Evolutionary conservation across 2,113 vertebrate genomes (phyloP).

Genomic region (Heloderma charlesbogerti): DNA sequence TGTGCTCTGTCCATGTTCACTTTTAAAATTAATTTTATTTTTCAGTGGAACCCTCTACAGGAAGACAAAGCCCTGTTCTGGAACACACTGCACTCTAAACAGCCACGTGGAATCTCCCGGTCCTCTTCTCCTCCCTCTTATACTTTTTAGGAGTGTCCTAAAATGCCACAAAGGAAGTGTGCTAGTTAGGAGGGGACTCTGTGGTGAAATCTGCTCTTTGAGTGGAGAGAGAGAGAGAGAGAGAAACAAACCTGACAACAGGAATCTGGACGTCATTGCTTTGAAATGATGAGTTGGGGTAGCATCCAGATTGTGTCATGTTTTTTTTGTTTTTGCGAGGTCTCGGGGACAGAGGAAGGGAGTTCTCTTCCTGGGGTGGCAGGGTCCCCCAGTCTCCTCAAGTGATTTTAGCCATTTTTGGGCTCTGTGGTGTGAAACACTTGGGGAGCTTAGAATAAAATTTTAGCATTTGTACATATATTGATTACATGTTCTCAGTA

Average conservation of each 20-base stretch:
- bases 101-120: conserved; percentile 56
- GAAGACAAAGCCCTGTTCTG: conserved; percentile 47
- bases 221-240: conserved; percentile 53
- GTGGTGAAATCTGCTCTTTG: conserved; percentile 38
- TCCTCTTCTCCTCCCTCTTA: conserved; percentile 44
- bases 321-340: not conserved
- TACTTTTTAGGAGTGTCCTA: conserved; percentile 56
- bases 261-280: conserved; percentile 25
- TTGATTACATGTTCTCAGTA: conserved; percentile 42
- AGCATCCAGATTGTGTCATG: conserved; percentile 36
- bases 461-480: conserved; percentile 64
- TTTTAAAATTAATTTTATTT: conserved; percentile 58
- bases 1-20: fast-evolving
- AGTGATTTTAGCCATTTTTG: conserved; percentile 12
- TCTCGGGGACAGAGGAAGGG: not conserved
- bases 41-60: conserved; percentile 60
- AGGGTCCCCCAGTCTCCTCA: conserved; percentile 34
- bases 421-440: conserved; percentile 57
- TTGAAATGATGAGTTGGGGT: not conserved
- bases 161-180: conserved; percentile 52
- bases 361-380: not conserved
- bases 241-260: conserved; percentile 17
- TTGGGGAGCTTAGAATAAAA: conserved; percentile 53
- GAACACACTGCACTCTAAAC: conserved; percentile 54
- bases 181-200: conserved; percentile 9